Evolutionary conservation across 2,113 vertebrate species (phyloP), one percentile per base, ranked within the genome.

Genomic region (Cepphus grylle): DNA sequence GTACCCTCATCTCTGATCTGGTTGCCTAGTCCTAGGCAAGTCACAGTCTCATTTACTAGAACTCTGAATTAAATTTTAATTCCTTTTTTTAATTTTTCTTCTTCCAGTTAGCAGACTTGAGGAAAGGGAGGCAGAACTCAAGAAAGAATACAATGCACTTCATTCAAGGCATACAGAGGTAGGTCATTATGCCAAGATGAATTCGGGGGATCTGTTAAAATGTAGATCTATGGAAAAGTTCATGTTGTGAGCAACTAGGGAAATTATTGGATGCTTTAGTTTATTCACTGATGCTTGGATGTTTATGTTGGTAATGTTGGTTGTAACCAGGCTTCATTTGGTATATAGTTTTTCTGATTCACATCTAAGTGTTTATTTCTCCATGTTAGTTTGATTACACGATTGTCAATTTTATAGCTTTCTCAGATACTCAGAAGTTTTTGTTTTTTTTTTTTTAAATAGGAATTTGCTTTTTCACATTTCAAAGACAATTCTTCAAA

Each of bases 141-240:
- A 99, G 97, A 99, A 99, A 79, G 99, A 99, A 90, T 99, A 99
- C 93, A 99, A 99, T 91, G 95, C 98, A 30, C 98, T 99, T 94
- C 99, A 99, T 97, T 99, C 99, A 96, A 98, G 99, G 94, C 99
- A 99, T 96, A 99, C 99, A 27, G 99, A 99, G 99, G 99, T 99
- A 93, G 87, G 98, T 97, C 18, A 9, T 65, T 79, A 63, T n/a
- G 16, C 45, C 53, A 53, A 76, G 27, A 8, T 67, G 26, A 84
- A 66, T 73, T 81, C 47, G 14, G 43, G 6, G 4, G 38, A 13
- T 45, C 34, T 93, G 22, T 87, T 45, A 53, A 86, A 92, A 74
- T 45, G 7, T 6, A 6, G 5, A 32, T 77, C 15, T 77, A 0
- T 70, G 76, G 53, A 81, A 84, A 38, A 62, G 6, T 18, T 49